These are phyloP conservation scores for Zaprionus capensis DNA, from an alignment of 1,140 invertebrate species.

Conservation along the genomic window DNA sequence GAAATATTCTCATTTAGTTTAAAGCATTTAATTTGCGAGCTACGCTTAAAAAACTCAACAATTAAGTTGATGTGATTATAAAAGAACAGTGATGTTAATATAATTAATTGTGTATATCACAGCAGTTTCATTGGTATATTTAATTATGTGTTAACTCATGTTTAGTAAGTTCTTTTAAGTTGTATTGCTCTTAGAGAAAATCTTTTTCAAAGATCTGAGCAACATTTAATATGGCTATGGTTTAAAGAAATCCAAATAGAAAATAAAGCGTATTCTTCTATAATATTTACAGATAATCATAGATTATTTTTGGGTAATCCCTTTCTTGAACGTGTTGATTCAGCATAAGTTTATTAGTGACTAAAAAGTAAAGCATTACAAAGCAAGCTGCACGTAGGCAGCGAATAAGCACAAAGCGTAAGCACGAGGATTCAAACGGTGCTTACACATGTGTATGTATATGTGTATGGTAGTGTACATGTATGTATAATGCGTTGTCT, in stretches of 20 bases:
- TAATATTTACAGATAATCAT: neutral
- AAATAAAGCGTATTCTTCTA: neutral
- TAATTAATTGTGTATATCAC: neutral
- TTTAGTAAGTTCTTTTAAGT: neutral
- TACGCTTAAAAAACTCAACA: neutral
- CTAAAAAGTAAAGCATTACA: too few species aligned
- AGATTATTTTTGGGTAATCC: neutral
- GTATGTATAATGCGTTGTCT: too few species aligned
- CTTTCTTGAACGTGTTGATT: too few species aligned
- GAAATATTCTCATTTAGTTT: neutral
- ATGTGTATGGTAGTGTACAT: too few species aligned
- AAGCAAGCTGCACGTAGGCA: too few species aligned
- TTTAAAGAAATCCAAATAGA: neutral
- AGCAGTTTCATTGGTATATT: neutral
- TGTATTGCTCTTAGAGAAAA: neutral
- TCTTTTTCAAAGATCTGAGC: too few species aligned
- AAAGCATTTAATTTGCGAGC: neutral
- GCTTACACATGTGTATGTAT: too few species aligned
- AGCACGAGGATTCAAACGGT: too few species aligned
- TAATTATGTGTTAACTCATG: neutral
- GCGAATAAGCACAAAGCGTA: too few species aligned
- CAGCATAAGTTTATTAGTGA: too few species aligned
- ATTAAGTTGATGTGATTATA: too few species aligned
- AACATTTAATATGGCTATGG: neutral
- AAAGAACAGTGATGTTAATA: neutral